Percentiles rank a stretch among this genome's conserved stretches.
phyloP scores from a whole-genome alignment of 1,140 invertebrate genomes.

The Matsumurasca onukii region DNA sequence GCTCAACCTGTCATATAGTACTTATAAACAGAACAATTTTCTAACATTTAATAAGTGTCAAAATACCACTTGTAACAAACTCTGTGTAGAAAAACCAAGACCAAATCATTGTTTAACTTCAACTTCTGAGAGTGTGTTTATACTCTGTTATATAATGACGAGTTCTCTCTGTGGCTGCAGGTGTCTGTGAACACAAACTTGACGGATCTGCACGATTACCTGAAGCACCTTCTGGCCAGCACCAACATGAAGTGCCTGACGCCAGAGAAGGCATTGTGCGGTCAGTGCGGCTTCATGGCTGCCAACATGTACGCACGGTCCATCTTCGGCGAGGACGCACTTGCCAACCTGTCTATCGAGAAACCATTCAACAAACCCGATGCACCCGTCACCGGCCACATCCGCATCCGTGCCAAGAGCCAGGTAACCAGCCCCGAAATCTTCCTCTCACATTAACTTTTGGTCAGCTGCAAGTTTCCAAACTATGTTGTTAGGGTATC shows the following conservation, averaged over 20 bases:
- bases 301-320: slow-evolving; percentile 99
- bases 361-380: slow-evolving; percentile 86
- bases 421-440: slow-evolving; percentile 65
- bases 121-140: too few species aligned
- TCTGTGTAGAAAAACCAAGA: too few species aligned
- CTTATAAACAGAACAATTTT: too few species aligned
- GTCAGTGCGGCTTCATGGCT: slow-evolving; percentile 98
- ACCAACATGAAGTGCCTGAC: slow-evolving; percentile 99
- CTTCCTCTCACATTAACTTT: slow-evolving; percentile 32
- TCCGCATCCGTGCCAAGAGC: slow-evolving; percentile 96
- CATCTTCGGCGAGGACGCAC: slow-evolving; percentile 98
- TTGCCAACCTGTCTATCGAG: slow-evolving; percentile 98
- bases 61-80: too few species aligned
- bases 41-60: too few species aligned
- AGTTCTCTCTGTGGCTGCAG: slow-evolving; percentile 45
- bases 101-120: too few species aligned
- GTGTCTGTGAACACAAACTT: slow-evolving; percentile 95
- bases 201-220: slow-evolving; percentile 89
- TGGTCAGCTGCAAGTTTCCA: neutral
- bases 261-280: slow-evolving; percentile 90
- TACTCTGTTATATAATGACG: too few species aligned
- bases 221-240: slow-evolving; percentile 87
- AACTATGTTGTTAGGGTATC: neutral
- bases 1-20: too few species aligned
- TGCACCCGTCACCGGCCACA: slow-evolving; percentile 92